phyloP scores from a whole-genome alignment of 2,113 vertebrate genomes.

The Craseonycteris thonglongyai region DNA sequence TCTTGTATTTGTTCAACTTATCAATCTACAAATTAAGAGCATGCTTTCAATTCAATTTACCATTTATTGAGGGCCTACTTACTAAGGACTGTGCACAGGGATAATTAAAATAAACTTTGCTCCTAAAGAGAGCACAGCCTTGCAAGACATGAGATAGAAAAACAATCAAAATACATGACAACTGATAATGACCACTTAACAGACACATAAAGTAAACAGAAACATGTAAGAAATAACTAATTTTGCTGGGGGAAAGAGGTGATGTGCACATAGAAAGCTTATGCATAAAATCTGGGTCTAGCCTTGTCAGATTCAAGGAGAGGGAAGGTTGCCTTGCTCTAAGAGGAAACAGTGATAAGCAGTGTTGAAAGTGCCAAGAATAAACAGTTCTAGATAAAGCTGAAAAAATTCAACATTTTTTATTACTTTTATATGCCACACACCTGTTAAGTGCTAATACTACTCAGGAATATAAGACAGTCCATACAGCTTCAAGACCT shows the following conservation, averaged over 20 bases:
- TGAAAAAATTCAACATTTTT: not conserved
- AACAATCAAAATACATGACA: conserved; percentile 14
- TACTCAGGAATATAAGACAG: conserved; percentile 9
- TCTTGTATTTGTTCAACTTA: not conserved
- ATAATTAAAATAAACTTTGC: conserved; percentile 25
- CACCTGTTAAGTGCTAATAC: not conserved
- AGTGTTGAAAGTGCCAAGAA: not conserved
- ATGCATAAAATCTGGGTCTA: not conserved
- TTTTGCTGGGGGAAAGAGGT: not conserved
- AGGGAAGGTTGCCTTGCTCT: not conserved
- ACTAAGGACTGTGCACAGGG: not conserved
- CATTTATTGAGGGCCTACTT: not conserved
- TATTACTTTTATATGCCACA: not conserved
- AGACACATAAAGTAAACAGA: not conserved
- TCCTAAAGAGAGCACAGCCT: not conserved
- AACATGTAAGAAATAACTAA: not conserved
- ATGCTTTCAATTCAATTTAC: not conserved
- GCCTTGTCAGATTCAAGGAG: not conserved
- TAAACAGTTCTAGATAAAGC: not conserved
- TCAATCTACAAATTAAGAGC: not conserved
- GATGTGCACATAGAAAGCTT: not conserved
- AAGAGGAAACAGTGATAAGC: not conserved
- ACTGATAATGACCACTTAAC: not conserved
- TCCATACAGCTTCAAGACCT: not conserved
- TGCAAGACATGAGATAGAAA: conserved; percentile 6